Base-by-base conservation (phyloP, 1,140 invertebrate genomes). In the Heterodera schachtii region DNA sequence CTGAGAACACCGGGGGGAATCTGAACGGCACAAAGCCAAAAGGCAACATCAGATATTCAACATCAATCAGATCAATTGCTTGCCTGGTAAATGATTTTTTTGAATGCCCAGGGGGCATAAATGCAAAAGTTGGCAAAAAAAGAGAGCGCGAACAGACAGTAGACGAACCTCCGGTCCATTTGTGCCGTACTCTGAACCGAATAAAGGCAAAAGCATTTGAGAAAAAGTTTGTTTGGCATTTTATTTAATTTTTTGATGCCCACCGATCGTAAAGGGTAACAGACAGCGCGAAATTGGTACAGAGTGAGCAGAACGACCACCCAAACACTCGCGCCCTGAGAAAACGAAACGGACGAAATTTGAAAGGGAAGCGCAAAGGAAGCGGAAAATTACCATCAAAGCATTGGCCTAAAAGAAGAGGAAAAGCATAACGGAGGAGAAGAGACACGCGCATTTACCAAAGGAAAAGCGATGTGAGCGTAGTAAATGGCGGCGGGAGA, bases 251-350 rank as follows among this genome's bases (percentile, higher is more conserved):
- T 74, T 44, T 74, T 67, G 11, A 49, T 87, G 49, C 86, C 21
- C 31, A 87, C 52, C 31, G 70, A 83, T 67, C 84, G 73, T 49
- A 87, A 86, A 4, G 86, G 85, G n/a, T 88, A 79, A 77, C 86
- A 80, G 21, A 87, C 88, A 41, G 89, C 88, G 85, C 88, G 90
- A 79, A 89, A 89, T 78, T 89, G 88, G 52, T 84, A 87, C 0
- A 89, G 80, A 46, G 88, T 89, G 64, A 89, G 83, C 79, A 87
- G 90, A 3, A 89, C 88, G 16, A 89, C 89, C 47, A 89, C 87
- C 89, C 88, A 89, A 16, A 89, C 88, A 49, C 78, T 82, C 0
- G 88, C 85, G 19, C 88, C 86, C 57, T 64, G 16, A 64, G 11
- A 64, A 11, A 3, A 52, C 11, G 11, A 52, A 64, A 64, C 19